Evolutionary conservation across 1,140 invertebrate genomes (phyloP).

Genomic region (Babylonia areolata): DNA sequence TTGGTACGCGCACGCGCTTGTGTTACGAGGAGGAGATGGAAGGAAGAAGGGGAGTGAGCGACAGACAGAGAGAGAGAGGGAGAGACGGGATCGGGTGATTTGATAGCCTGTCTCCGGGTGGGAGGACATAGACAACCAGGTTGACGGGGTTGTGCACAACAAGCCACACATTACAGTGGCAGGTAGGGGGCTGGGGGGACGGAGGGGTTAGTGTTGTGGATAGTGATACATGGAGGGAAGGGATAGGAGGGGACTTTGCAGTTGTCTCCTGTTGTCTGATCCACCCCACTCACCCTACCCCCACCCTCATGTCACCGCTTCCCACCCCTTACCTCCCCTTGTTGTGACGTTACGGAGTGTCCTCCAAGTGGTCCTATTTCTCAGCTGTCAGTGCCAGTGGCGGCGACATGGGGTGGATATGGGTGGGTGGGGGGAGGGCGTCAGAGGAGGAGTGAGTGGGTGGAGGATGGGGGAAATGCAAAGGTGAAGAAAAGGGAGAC

Average conservation of each 20-base stretch:
- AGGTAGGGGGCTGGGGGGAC: neutral
- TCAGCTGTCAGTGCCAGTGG: conserved; percentile 32
- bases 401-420: too few relatives aligned
- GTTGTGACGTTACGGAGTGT: conserved; percentile 12
- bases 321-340: neutral
- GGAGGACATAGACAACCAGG: too few relatives aligned
- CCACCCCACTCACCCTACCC: neutral
- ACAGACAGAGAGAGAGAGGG: too few relatives aligned
- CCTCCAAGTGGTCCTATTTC: conserved; percentile 1
- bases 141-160: neutral
- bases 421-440: neutral
- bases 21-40: too few relatives aligned
- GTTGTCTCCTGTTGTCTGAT: neutral
- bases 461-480: neutral
- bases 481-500: neutral
- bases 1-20: neutral
- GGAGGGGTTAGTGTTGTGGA: neutral
- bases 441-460: neutral
- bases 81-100: too few relatives aligned
- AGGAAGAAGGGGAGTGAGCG: too few relatives aligned
- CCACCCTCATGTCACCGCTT: neutral
- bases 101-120: too few relatives aligned
- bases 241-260: neutral
- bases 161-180: too few relatives aligned
- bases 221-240: neutral